Evolutionary conservation across 2,888 invertebrate genomes (phyloP).

Genomic region (Teleogryllus oceanicus): DNA sequence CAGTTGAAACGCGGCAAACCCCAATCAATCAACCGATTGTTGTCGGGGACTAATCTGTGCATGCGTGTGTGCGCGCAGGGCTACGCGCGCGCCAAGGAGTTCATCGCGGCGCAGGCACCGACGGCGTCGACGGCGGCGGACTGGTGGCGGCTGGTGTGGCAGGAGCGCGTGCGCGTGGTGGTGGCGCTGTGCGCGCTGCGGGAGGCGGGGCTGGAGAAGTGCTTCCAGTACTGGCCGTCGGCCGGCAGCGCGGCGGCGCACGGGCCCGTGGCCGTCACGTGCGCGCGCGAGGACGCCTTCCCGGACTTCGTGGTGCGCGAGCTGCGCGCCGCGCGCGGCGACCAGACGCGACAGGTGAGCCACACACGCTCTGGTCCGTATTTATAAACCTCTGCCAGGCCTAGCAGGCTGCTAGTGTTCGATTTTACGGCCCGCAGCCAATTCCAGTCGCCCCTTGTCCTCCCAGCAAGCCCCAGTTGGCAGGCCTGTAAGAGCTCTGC

Average conservation of each 20-base stretch:
- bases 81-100: constrained; percentile 53
- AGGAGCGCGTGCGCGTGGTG: constrained; percentile 57
- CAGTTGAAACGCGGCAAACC: too few species aligned
- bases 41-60: too few species aligned
- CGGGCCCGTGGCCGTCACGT: constrained; percentile 52
- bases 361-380: too few species aligned
- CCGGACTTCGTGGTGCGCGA: constrained; percentile 9
- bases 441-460: too few species aligned
- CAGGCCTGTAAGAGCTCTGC: too few species aligned
- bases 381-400: too few species aligned
- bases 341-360: neutral
- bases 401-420: too few species aligned
- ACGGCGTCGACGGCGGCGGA: constrained; percentile 83
- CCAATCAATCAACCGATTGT: too few species aligned
- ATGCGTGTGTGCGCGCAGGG: neutral
- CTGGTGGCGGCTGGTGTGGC: constrained; percentile 84
- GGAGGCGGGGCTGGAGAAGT: constrained; percentile 79
- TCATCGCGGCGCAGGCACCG: constrained; percentile 91
- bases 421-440: too few species aligned
- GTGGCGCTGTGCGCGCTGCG: constrained; percentile 88
- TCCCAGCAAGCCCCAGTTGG: too few species aligned
- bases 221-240: constrained; percentile 82
- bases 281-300: neutral
- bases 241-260: constrained; percentile 43
- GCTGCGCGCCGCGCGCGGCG: neutral